Base-by-base conservation (phyloP, 2,113 vertebrate species). In the Anguilla japonica region DNA sequence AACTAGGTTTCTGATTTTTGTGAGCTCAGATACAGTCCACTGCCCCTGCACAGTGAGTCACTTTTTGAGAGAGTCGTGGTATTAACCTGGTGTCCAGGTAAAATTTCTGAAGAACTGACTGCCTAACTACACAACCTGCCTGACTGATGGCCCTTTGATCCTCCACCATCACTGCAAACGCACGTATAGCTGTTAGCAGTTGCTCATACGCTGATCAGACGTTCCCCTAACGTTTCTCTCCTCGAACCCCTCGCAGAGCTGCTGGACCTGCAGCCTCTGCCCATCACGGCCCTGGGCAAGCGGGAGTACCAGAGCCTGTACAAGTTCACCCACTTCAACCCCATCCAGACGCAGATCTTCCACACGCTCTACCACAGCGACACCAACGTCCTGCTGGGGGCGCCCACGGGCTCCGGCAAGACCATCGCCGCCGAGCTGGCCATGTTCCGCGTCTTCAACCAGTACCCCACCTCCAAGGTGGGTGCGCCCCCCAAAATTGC, bases 311-410 rank as follows among this genome's bases (percentile, higher is more conserved):
- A 99, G 96, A 95, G 94, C 20, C 91, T 99, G 3, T 99, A 97
- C 94, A 98, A 96, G 92, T 99, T 99, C 92, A 99, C 97, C 3
- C 98, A 99, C 93, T 99, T 97, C 93, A 99, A 99, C 93, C 98
- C 98, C 87, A 97, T 99, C 89, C 98, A 99, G 95, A 99, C 98
- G 0, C 98, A 99, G 90, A 99, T 99, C 94, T 99, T 99, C 93
- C 97, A 99, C 91, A 99, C 97, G 0, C 93, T 99, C 0, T 99
- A 99, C 90, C 98, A 99, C 93, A 98, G 96, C 3, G 98, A 99
- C 92, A 97, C 96, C 78, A 99, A 99, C 84, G 97, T 99, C 89
- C 96, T 99, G 63, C 97, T 99, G 89, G 98, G 98, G 90, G 98
- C 98, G 0, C 98, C 98, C 9, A 99, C 98, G 14, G 98, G 98